These are phyloP conservation scores for Melikaiella ostensackeni DNA, from an alignment of 2,888 invertebrate species.

Conservation along the genomic window DNA sequence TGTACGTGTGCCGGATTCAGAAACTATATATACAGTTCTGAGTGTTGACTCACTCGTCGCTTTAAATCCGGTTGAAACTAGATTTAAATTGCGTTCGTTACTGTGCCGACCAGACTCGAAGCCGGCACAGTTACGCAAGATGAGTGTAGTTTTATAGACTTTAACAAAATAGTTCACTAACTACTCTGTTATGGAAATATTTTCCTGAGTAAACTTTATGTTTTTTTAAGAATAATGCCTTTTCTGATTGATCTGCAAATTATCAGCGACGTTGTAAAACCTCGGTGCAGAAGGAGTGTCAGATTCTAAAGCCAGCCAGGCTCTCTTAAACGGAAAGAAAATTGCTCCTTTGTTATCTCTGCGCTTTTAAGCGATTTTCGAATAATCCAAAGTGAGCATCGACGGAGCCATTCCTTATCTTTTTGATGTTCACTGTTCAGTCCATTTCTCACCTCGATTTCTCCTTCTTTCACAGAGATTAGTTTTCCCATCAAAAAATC, in stretches of 20 bases:
- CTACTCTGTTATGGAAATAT: neutral
- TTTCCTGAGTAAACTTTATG: too few relatives aligned
- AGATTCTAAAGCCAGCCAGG: constrained; percentile 15
- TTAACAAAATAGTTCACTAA: neutral
- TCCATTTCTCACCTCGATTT: constrained; percentile 12
- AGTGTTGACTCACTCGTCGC: too few relatives aligned
- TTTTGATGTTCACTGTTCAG: constrained; percentile 23
- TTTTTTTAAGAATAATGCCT: neutral
- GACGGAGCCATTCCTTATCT: constrained; percentile 34
- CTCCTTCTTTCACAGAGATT: constrained; percentile 5
- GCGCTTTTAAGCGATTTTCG: constrained; percentile 34
- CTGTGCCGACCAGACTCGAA: too few relatives aligned
- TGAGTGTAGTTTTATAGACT: too few relatives aligned
- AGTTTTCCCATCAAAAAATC: neutral
- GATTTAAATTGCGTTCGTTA: too few relatives aligned
- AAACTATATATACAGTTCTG: too few relatives aligned
- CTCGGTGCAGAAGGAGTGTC: constrained; percentile 13
- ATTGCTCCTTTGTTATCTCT: constrained; percentile 33
- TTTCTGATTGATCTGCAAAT: neutral
- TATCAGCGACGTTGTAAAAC: neutral
- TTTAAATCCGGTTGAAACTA: too few relatives aligned
- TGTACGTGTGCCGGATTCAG: too few relatives aligned
- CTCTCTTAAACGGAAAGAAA: constrained; percentile 29
- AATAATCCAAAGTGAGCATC: constrained; percentile 34
- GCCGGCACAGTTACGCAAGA: too few relatives aligned